These are phyloP conservation scores for Cygnus atratus DNA, from an alignment of 2,113 vertebrate species.

Conservation along the genomic window DNA sequence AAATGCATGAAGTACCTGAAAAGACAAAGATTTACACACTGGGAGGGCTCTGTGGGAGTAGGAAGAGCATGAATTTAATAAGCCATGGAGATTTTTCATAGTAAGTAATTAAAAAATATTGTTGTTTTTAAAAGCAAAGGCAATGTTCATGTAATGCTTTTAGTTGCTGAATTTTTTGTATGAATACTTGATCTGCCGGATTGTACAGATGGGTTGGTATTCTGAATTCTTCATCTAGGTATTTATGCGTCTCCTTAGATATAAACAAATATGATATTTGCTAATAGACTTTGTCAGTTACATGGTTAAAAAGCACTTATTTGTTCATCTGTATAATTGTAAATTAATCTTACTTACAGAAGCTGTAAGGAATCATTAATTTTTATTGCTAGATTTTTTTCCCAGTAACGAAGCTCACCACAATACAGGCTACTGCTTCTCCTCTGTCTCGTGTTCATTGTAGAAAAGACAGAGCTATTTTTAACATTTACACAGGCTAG, in stretches of 20 bases:
- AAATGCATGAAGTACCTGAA: not conserved
- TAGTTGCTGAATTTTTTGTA: not conserved
- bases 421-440: constrained; percentile 72
- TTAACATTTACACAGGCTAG: constrained; percentile 77
- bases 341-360: constrained; percentile 52
- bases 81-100: constrained; percentile 10
- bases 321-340: constrained; percentile 37
- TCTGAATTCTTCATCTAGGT: not conserved
- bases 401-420: constrained; percentile 54
- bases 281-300: not conserved
- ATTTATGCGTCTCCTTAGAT: not conserved
- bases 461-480: constrained; percentile 81
- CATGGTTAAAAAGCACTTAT: not conserved
- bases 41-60: not conserved
- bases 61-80: not conserved
- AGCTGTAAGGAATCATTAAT: constrained; percentile 54
- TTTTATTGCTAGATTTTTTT: constrained; percentile 50
- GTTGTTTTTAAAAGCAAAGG: not conserved
- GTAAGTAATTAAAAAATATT: constrained; percentile 15
- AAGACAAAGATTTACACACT: not conserved
- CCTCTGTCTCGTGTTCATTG: constrained; percentile 69
- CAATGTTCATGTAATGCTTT: not conserved
- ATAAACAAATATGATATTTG: not conserved
- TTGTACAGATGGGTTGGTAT: not conserved
- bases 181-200: not conserved